phyloP scores from a whole-genome alignment of 2,797 vertebrate genomes.

The Anabas testudineus region DNA sequence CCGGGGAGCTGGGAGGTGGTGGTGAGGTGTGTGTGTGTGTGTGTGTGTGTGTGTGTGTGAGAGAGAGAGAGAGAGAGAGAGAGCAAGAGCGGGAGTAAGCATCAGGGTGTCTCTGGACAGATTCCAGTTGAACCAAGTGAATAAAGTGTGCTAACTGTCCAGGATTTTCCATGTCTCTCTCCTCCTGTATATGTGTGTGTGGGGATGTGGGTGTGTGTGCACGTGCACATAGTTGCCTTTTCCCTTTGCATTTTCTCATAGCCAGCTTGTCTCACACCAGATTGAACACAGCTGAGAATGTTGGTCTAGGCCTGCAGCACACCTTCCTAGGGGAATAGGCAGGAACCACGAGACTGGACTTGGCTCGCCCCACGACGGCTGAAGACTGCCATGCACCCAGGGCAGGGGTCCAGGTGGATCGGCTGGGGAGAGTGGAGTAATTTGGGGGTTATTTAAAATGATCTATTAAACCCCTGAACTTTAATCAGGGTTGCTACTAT shows the following conservation, averaged over 20 bases:
- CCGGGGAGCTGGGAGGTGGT: conserved; percentile 81
- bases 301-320: conserved; percentile 90
- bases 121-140: conserved; percentile 93
- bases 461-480: conserved; percentile 99
- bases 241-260: conserved; percentile 93
- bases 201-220: conserved; percentile 36
- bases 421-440: conserved; percentile 87
- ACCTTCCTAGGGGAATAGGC: conserved; percentile 95
- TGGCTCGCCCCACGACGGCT: conserved; percentile 90
- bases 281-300: conserved; percentile 99
- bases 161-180: conserved; percentile 89
- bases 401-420: conserved; percentile 97
- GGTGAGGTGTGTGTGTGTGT: conserved; percentile 75
- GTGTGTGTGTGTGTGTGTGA: conserved; percentile 38
- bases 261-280: conserved; percentile 99
- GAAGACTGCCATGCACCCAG: conserved; percentile 92
- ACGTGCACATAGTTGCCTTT: conserved; percentile 57
- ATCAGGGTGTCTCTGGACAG: conserved; percentile 86
- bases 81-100: conserved; percentile 36
- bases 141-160: conserved; percentile 93
- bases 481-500: conserved; percentile 97
- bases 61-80: conserved; percentile 76
- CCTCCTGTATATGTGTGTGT: conserved; percentile 78
- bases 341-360: conserved; percentile 96
- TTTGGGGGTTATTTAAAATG: conserved; percentile 94